Evolutionary conservation across 2,888 invertebrate species (phyloP).

Genomic region (Campoletis raptor): DNA sequence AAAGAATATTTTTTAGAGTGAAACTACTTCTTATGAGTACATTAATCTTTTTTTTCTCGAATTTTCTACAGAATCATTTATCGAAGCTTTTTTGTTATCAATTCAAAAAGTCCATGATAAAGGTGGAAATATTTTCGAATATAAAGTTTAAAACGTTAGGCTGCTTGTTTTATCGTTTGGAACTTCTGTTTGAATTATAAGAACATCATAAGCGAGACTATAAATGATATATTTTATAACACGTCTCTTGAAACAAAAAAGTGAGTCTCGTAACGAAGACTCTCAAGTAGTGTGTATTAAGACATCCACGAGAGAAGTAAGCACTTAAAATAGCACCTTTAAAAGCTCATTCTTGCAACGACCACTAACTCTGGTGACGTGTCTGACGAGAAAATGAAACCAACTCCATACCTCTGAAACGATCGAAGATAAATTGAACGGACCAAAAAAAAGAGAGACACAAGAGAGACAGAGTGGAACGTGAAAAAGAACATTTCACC

Average conservation of each 20-base stretch:
- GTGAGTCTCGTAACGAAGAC: neutral
- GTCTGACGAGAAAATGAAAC: constrained; percentile 48
- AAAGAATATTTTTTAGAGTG: too few species aligned
- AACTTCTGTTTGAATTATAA: neutral
- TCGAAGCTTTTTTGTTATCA: neutral
- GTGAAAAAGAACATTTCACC: constrained; percentile 23
- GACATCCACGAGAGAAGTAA: constrained; percentile 19
- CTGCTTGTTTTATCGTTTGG: neutral
- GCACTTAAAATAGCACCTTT: constrained; percentile 45
- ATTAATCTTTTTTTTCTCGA: neutral
- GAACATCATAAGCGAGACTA: neutral
- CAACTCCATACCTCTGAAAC: constrained; percentile 31
- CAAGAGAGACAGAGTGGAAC: neutral
- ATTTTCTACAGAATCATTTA: neutral
- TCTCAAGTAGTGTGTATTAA: neutral
- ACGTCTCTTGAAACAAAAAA: neutral
- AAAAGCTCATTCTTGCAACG: constrained; percentile 16
- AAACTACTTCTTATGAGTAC: neutral
- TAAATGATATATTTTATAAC: neutral
- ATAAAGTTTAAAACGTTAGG: too few species aligned
- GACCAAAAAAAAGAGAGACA: constrained; percentile 10
- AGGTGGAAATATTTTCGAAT: too few species aligned
- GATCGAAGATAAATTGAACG: constrained; percentile 62
- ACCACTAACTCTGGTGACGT: constrained; percentile 28
- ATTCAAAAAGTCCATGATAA: neutral